Evolutionary conservation across 2,113 vertebrate species (phyloP).

Genomic region (Leucopsar rothschildi): DNA sequence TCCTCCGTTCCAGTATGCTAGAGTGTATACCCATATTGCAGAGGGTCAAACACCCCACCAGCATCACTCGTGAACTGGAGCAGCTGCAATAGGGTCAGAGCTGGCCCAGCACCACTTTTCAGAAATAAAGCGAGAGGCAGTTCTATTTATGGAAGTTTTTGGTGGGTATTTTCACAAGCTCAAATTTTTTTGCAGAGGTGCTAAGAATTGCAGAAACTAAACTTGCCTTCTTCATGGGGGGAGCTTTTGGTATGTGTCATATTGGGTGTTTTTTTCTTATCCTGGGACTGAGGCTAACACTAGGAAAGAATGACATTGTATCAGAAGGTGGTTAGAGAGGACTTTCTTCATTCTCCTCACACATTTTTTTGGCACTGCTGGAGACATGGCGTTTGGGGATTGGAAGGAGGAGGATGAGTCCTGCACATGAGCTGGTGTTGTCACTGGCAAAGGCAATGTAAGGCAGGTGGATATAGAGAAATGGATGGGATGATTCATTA

Average conservation of each 20-base stretch:
- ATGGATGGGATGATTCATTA: not conserved
- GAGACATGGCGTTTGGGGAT: not conserved
- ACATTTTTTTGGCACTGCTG: not conserved
- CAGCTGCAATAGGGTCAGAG: not conserved
- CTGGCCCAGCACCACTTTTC: not conserved
- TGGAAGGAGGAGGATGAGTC: not conserved
- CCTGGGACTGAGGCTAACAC: not conserved
- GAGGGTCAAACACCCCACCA: not conserved
- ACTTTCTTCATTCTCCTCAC: not conserved
- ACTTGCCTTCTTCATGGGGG: not conserved
- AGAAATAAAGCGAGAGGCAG: not conserved
- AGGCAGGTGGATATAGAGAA: not conserved
- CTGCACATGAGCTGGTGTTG: not conserved
- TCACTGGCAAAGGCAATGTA: not conserved
- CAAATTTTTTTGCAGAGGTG: not conserved
- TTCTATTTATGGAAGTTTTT: constrained; percentile 4
- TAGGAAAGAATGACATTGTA: not conserved
- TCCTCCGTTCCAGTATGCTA: rapidly evolving
- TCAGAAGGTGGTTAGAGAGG: not conserved
- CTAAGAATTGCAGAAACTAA: not conserved
- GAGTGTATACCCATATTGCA: not conserved
- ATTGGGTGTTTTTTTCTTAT: not conserved
- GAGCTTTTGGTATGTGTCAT: not conserved
- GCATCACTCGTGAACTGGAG: not conserved
- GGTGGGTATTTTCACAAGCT: constrained; percentile 5